These are phyloP conservation scores for Drusus annulatus DNA, from an alignment of 1,140 invertebrate genomes.

Conservation along the genomic window DNA sequence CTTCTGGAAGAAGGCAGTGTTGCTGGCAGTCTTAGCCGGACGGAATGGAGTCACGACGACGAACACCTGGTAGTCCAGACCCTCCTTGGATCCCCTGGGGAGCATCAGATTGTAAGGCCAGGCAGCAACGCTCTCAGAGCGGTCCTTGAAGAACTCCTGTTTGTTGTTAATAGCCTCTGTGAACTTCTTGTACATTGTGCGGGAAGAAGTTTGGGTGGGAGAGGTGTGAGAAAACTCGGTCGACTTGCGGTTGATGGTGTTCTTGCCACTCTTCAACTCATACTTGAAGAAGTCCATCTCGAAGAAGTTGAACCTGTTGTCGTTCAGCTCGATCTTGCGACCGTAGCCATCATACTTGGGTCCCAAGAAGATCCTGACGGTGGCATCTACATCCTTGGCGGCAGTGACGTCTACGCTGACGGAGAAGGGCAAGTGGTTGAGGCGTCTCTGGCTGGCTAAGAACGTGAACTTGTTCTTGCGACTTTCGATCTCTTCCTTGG, in stretches of 20 bases:
- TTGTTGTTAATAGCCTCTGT: constrained; percentile 66
- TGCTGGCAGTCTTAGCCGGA: constrained; percentile 61
- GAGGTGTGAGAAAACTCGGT: constrained; percentile 69
- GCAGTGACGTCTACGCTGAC: constrained; percentile 58
- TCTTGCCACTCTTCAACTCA: constrained; percentile 76
- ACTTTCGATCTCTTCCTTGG: constrained; percentile 62
- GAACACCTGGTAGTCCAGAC: constrained; percentile 73
- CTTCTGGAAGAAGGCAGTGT: constrained; percentile 78
- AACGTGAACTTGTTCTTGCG: constrained; percentile 65
- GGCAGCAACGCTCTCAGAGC: constrained; percentile 70
- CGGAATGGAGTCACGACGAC: constrained; percentile 71
- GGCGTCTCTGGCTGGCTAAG: constrained; percentile 66
- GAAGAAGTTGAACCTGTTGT: constrained; percentile 75
- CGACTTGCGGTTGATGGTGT: constrained; percentile 71
- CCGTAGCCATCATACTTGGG: constrained; percentile 69
- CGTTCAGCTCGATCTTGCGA: constrained; percentile 72
- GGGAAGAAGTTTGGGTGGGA: constrained; percentile 70
- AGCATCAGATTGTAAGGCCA: constrained; percentile 75
- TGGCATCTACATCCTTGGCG: constrained; percentile 40
- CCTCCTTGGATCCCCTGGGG: constrained; percentile 74
- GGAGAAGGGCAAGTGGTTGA: constrained; percentile 58
- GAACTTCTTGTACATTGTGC: constrained; percentile 68
- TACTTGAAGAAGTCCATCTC: constrained; percentile 79
- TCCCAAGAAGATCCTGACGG: constrained; percentile 62
- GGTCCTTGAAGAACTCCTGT: constrained; percentile 68